A percentile compares a stretch with the other conserved stretches of the same genome.
Evolutionary conservation across 2,113 vertebrate species (phyloP).

Genomic region (Pomatostomus ruficeps): DNA sequence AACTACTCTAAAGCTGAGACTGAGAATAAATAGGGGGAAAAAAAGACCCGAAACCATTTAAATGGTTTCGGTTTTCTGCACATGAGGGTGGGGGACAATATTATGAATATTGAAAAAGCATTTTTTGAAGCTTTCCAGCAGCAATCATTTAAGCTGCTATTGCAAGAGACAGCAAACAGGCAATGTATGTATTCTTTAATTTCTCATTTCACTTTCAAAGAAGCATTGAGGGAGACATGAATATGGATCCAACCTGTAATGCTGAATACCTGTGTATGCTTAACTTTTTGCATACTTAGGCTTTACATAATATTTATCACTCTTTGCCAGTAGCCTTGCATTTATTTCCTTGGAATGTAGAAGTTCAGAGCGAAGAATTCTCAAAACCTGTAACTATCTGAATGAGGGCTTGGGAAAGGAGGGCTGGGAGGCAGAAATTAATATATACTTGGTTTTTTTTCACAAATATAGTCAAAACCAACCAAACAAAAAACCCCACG

Average conservation of each 20-base stretch:
- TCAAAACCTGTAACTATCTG: background rate
- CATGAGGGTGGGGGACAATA: fast-evolving
- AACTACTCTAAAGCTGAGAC: background rate
- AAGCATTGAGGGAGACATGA: background rate
- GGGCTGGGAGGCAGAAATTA: background rate
- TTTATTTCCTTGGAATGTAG: background rate
- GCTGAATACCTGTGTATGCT: background rate
- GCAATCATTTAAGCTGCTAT: background rate
- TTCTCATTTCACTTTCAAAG: background rate
- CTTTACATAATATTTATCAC: background rate
- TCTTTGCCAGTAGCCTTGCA: background rate
- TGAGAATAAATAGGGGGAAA: background rate
- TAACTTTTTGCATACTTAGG: background rate
- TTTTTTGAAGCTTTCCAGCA: background rate
- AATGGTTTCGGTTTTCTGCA: background rate
- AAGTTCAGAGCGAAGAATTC: background rate
- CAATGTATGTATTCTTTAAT: background rate
- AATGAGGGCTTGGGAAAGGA: background rate
- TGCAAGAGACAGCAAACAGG: background rate
- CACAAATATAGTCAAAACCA: background rate
- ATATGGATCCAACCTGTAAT: background rate
- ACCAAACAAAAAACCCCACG: fast-evolving
- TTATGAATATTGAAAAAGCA: background rate
- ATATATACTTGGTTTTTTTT: background rate
- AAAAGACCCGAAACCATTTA: fast-evolving